These are phyloP conservation scores for Chouioia cunea DNA, from an alignment of 2,888 invertebrate species.

Conservation along the genomic window DNA sequence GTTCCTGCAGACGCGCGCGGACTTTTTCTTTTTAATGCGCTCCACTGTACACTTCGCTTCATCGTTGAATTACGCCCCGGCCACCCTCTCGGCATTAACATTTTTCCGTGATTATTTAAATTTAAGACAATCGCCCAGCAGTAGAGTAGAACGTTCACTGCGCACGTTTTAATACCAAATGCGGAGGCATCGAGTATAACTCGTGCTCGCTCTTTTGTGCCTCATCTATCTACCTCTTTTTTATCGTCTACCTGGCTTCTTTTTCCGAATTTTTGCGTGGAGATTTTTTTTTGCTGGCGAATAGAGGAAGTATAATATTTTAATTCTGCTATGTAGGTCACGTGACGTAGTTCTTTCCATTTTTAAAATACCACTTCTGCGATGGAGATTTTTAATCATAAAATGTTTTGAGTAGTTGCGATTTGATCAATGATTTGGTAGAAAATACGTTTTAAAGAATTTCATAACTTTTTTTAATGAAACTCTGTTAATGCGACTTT, in stretches of 20 bases:
- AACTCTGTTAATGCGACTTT: too few species aligned
- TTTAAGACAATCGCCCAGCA: slow-evolving; percentile 61
- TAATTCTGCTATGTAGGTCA: too few species aligned
- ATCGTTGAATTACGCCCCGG: slow-evolving; percentile 61
- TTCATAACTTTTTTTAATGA: too few species aligned
- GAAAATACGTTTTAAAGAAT: too few species aligned
- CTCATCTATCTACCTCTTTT: slow-evolving; percentile 14
- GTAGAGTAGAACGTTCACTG: background rate
- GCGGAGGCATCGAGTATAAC: background rate
- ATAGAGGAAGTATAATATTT: background rate
- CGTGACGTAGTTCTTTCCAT: too few species aligned
- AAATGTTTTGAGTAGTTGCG: too few species aligned
- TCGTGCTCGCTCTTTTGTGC: background rate
- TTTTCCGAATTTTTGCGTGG: slow-evolving; percentile 9
- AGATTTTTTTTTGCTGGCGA: slow-evolving; percentile 11
- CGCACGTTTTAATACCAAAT: slow-evolving; percentile 35
- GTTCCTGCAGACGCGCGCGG: slow-evolving; percentile 1
- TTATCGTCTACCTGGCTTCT: background rate
- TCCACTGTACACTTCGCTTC: slow-evolving; percentile 50
- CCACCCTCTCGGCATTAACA: slow-evolving; percentile 56
- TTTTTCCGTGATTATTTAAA: slow-evolving; percentile 66
- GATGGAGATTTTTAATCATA: too few species aligned
- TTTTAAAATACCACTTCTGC: too few species aligned
- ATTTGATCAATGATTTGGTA: too few species aligned
- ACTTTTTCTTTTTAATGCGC: slow-evolving; percentile 10